Evolutionary conservation across 2,888 invertebrate species (phyloP).

Genomic region (Drosophila lutescens): DNA sequence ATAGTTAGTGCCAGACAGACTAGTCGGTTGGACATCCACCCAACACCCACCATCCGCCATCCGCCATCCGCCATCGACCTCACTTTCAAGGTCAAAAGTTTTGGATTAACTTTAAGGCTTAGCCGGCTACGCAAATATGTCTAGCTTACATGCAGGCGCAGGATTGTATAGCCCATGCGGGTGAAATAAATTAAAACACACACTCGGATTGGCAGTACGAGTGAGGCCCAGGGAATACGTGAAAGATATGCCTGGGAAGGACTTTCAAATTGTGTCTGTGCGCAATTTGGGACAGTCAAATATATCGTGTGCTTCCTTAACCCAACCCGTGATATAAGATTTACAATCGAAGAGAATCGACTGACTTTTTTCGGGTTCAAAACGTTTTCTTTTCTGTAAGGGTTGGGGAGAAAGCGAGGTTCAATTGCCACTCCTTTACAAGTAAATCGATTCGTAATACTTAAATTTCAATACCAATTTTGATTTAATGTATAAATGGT

Average conservation of each 20-base stretch:
- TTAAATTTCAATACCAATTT: no score
- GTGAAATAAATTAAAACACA: constrained; percentile 10
- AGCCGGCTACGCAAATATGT: constrained; percentile 58
- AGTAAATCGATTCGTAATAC: no score
- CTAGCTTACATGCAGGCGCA: constrained; percentile 32
- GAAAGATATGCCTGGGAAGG: not conserved
- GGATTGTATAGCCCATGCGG: not conserved
- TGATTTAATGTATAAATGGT: no score
- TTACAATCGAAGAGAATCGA: not conserved
- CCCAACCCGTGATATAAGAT: not conserved
- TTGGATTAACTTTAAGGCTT: constrained; percentile 33
- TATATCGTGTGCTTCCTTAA: not conserved
- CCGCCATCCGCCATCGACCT: no score
- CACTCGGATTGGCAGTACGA: not conserved
- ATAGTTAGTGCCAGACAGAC: constrained; percentile 25
- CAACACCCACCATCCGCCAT: not conserved
- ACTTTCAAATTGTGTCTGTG: not conserved
- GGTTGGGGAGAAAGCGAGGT: not conserved
- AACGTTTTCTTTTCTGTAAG: not conserved
- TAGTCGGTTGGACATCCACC: not conserved
- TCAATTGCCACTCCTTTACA: not conserved
- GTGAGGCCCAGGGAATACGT: constrained; percentile 4
- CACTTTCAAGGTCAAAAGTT: constrained; percentile 42
- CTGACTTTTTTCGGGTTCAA: not conserved
- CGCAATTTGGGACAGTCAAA: not conserved